These are phyloP conservation scores for Ceriagrion tenellum DNA, from an alignment of 2,888 invertebrate genomes.

Conservation along the genomic window DNA sequence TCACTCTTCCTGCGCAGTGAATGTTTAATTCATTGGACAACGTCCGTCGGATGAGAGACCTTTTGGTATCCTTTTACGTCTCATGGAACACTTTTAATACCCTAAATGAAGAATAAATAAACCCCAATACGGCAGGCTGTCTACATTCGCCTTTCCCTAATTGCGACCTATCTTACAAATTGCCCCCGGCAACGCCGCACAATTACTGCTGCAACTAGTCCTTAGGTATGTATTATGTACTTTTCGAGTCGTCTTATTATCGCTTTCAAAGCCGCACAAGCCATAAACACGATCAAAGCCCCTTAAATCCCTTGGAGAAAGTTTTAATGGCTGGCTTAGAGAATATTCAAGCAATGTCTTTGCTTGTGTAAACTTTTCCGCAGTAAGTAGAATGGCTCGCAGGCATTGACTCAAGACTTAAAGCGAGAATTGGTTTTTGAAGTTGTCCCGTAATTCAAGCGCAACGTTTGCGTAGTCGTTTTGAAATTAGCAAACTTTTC, in stretches of 20 bases:
- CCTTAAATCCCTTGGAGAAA: background rate
- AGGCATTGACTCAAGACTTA: background rate
- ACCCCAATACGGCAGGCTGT: no score
- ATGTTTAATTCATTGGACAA: no score
- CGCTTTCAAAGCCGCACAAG: background rate
- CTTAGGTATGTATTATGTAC: background rate
- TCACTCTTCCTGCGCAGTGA: no score
- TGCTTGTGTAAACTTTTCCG: background rate
- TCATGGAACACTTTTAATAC: no score
- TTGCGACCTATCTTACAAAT: background rate
- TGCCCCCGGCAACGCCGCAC: background rate
- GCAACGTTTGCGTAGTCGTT: background rate
- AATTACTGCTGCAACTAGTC: background rate
- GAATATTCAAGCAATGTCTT: background rate
- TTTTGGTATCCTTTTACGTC: no score
- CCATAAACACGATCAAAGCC: background rate
- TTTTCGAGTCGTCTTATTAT: background rate
- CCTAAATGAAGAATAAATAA: no score
- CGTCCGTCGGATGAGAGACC: no score
- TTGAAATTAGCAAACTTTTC: background rate
- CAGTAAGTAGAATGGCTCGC: background rate
- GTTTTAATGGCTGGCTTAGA: constrained; percentile 24
- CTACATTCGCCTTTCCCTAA: background rate
- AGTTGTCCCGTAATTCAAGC: background rate
- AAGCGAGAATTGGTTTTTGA: background rate